Conservation (phyloP, 2,113 vertebrate species). For the Cyprinodon tularosa region DNA sequence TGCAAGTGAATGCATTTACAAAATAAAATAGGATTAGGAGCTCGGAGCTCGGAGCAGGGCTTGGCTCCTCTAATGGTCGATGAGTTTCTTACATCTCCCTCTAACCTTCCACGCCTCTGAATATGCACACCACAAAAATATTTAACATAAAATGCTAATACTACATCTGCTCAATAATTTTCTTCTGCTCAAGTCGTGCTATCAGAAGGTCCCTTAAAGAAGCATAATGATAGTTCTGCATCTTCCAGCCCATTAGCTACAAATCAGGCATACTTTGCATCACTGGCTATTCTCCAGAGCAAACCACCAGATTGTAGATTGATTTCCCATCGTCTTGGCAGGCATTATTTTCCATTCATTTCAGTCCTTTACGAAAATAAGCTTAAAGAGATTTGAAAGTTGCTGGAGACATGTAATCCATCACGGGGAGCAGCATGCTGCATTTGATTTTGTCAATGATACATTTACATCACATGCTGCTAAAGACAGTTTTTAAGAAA, state of each 20-base stretch:
- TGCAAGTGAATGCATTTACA: slow-evolving; percentile 59
- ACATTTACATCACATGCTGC: slow-evolving; percentile 15
- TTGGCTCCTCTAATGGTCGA: slow-evolving; percentile 32
- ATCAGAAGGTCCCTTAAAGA: slow-evolving; percentile 33
- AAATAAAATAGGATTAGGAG: slow-evolving; percentile 65
- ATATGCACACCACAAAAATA: slow-evolving; percentile 30
- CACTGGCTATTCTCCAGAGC: slow-evolving; percentile 48
- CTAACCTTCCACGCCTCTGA: slow-evolving; percentile 44
- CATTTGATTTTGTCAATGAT: slow-evolving; percentile 36
- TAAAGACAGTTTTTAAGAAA: slow-evolving; percentile 23
- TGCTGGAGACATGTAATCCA: slow-evolving; percentile 49
- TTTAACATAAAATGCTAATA: slow-evolving; percentile 23
- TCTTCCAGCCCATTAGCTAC: slow-evolving; percentile 50
- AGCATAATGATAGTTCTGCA: slow-evolving; percentile 38
- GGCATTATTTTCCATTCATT: slow-evolving; percentile 55
- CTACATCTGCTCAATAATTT: slow-evolving; percentile 11
- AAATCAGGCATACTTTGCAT: slow-evolving; percentile 34
- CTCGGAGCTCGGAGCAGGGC: slow-evolving; percentile 37
- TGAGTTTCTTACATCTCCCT: slow-evolving; percentile 44
- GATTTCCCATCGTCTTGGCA: slow-evolving; percentile 50
- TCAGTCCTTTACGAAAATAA: slow-evolving; percentile 36
- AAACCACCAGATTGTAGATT: slow-evolving; percentile 44
- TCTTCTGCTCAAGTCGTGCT: slow-evolving; percentile 17
- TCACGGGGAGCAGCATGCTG: slow-evolving; percentile 34
- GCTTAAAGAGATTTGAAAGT: slow-evolving; percentile 43